Evolutionary conservation across 2,797 vertebrate species (phyloP).

Genomic region (Sebastes diaconus): DNA sequence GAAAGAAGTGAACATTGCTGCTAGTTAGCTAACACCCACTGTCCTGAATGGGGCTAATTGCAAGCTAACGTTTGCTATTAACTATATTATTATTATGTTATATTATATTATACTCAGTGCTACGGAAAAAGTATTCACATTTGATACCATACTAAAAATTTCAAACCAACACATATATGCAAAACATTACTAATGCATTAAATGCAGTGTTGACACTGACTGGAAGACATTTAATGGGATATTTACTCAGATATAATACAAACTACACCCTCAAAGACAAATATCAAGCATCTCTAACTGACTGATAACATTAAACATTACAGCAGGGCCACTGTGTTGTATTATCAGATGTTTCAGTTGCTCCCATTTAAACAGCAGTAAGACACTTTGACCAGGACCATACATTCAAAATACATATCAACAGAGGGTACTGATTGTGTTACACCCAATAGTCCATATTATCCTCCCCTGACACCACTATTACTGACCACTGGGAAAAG

Average conservation of each 20-base stretch:
- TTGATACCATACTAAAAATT: not conserved
- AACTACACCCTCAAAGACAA: not conserved
- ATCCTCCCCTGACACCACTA: no score
- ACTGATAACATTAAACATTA: not conserved
- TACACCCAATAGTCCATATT: not conserved
- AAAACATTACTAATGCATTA: not conserved
- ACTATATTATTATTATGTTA: no score
- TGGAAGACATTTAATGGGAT: not conserved
- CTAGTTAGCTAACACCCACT: no score
- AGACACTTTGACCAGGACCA: no score
- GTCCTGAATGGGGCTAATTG: no score
- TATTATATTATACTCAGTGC: no score
- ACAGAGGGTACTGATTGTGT: no score
- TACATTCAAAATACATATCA: no score
- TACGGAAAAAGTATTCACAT: not conserved
- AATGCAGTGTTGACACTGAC: not conserved
- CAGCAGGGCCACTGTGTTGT: not conserved
- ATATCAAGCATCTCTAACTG: not conserved
- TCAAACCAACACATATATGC: not conserved
- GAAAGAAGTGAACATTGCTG: no score
- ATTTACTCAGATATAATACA: no score
- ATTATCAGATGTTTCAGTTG: not conserved
- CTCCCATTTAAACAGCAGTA: not conserved
- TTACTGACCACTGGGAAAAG: no score
- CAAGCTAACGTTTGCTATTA: no score